Evolutionary conservation across 2,797 vertebrate species (phyloP).

Genomic region (Lagothrix lagotricha): DNA sequence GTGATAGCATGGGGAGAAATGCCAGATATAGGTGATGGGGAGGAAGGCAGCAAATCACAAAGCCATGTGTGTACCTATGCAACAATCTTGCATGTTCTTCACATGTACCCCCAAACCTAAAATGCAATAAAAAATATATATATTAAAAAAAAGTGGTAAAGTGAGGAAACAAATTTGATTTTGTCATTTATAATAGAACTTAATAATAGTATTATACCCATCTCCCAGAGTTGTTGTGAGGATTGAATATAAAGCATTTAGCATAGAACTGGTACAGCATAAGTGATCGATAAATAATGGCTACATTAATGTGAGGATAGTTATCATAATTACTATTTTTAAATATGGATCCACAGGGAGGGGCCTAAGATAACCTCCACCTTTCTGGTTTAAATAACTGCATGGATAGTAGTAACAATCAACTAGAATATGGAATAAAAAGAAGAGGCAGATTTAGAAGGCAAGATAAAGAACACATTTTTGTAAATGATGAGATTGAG

Average conservation of each 20-base stretch:
- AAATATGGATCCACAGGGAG: background rate
- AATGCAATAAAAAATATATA: too few species aligned
- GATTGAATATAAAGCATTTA: background rate
- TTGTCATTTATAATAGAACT: background rate
- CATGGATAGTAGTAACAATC: background rate
- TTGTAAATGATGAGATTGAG: background rate
- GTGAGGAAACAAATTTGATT: background rate
- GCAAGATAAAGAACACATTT: background rate
- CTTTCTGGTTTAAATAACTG: background rate
- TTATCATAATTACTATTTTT: background rate
- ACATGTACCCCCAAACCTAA: too few species aligned
- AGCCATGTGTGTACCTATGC: too few species aligned
- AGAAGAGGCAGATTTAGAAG: background rate
- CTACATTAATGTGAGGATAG: background rate
- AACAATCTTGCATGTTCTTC: too few species aligned
- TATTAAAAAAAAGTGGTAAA: too few species aligned
- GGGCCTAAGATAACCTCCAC: background rate
- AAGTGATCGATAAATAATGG: background rate
- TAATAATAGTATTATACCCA: background rate
- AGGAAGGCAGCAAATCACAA: too few species aligned
- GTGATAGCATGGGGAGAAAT: too few species aligned
- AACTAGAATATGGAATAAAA: background rate
- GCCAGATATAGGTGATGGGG: too few species aligned
- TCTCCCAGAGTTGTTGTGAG: background rate
- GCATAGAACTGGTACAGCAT: background rate